Conservation (phyloP, 2,888 invertebrate species). For the Drosophila basisetae region DNA sequence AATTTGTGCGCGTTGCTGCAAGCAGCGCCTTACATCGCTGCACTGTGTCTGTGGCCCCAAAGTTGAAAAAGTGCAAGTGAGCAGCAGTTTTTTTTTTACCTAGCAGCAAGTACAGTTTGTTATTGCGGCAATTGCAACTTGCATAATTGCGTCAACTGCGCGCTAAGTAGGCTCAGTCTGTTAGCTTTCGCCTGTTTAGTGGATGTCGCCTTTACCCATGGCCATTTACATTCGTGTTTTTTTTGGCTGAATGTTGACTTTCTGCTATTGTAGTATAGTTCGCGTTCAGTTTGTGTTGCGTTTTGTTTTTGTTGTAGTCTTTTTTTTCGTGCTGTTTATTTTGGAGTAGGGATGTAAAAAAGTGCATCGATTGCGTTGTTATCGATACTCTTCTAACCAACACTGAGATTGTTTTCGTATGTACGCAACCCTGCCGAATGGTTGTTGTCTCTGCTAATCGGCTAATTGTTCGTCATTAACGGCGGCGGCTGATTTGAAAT, state of each 20-base stretch:
- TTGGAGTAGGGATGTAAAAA: slow-evolving; percentile 60
- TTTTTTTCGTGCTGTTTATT: slow-evolving; percentile 68
- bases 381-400: slow-evolving; percentile 28
- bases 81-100: slow-evolving; percentile 10
- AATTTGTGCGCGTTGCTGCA: slow-evolving; percentile 1
- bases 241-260: slow-evolving; percentile 1
- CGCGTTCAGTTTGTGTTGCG: slow-evolving; percentile 46
- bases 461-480: background rate
- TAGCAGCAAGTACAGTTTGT: slow-evolving; percentile 70
- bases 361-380: slow-evolving; percentile 42
- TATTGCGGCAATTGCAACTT: slow-evolving; percentile 63
- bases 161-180: background rate
- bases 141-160: slow-evolving; percentile 70
- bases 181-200: background rate
- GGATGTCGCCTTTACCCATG: slow-evolving; percentile 5
- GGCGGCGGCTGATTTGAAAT: slow-evolving; percentile 11
- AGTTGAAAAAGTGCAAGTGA: slow-evolving; percentile 22
- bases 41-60: background rate
- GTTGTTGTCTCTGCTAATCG: slow-evolving; percentile 38
- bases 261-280: slow-evolving; percentile 25
- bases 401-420: background rate
- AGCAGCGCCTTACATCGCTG: slow-evolving; percentile 14
- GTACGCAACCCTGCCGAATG: slow-evolving; percentile 25
- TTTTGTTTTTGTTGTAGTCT: slow-evolving; percentile 62
- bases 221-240: slow-evolving; percentile 29